Percentiles rank a stretch among this genome's conserved stretches.
These are phyloP conservation scores for Trachurus trachurus DNA, from an alignment of 2,797 vertebrate genomes.

Conservation along the genomic window DNA sequence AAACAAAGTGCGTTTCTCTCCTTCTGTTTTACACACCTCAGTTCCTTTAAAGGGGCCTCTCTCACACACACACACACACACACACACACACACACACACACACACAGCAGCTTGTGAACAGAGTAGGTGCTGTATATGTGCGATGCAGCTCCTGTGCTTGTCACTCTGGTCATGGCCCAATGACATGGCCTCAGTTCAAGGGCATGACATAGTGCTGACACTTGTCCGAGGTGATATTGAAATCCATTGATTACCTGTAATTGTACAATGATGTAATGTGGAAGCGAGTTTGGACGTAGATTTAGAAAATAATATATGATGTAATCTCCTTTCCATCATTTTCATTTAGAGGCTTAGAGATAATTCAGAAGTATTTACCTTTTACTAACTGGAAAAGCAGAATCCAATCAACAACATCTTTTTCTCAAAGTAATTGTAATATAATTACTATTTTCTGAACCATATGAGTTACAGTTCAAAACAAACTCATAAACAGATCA, in stretches of 20 bases:
- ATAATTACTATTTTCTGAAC: not conserved
- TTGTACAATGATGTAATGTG: slow-evolving; percentile 51
- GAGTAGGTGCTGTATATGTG: slow-evolving; percentile 12
- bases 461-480: not conserved
- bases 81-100: slow-evolving; percentile 14
- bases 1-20: slow-evolving; percentile 57
- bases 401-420: not conserved
- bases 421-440: slow-evolving; percentile 4
- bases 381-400: not conserved
- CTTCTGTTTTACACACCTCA: slow-evolving; percentile 39
- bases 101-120: slow-evolving; percentile 37
- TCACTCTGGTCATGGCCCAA: slow-evolving; percentile 53
- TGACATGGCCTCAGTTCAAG: slow-evolving; percentile 50
- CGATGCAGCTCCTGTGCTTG: slow-evolving; percentile 40
- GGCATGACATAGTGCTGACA: slow-evolving; percentile 42
- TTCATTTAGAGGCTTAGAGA: not conserved
- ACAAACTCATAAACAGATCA: not conserved
- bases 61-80: slow-evolving; percentile 9
- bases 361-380: not conserved
- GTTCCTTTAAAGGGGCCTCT: slow-evolving; percentile 31
- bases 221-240: slow-evolving; percentile 28
- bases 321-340: not conserved
- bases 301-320: not conserved
- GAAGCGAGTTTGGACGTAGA: slow-evolving; percentile 10
- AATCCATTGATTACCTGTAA: slow-evolving; percentile 53